Evolutionary conservation across 2,797 vertebrate genomes (phyloP), one percentile per base, ranked within the genome.

Genomic region (Coracias cyanogaster): DNA sequence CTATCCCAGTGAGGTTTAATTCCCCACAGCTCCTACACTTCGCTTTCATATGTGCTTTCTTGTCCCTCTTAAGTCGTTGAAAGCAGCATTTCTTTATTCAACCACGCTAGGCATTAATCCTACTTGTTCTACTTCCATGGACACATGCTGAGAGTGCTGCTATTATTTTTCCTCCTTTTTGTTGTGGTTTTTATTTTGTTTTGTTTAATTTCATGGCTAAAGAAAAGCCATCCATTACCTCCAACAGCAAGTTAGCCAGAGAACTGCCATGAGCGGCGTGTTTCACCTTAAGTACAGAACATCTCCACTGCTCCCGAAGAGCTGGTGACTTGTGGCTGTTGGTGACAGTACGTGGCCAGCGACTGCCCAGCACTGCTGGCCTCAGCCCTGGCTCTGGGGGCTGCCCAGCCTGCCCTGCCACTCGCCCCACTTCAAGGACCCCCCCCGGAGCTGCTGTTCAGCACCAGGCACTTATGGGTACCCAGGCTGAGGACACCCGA

Each of bases 181-280:
- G 10, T 25, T 49, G 29, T 26, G 12, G 12, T 8, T 25, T 54
- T 19, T n/a, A 31, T 26, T 15, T 31, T 6, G 16, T 16, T 29
- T n/a, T 31, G 54, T 33, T 24, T 1, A 19, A 43, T 55, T 49
- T 35, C 57, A 3, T 12, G n/a, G 43, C 46, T 48, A 28, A 70
- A 85, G 70, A 33, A 76, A 77, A 86, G 35, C 55, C 19, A 35
- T 3, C 6, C 51, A 0, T 65, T 22, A 9, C 46, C 35, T 48
- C 18, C 25, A 9, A 2, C 58, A 43, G 5, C 12, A 3, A 8
- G 22, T 7, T 2, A 22, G 11, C 26, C 19, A 4, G 45, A 22
- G 71, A 12, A 15, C 16, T 3, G 57, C 65, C 14, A 2, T 0
- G 19, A 25, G 54, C 1, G 2, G 1, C 0, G 20, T 8, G 33